A percentile compares a stretch with the other conserved stretches of the same genome.
These are phyloP conservation scores for Drosophila hydei DNA, from an alignment of 1,140 invertebrate species.

Conservation along the genomic window DNA sequence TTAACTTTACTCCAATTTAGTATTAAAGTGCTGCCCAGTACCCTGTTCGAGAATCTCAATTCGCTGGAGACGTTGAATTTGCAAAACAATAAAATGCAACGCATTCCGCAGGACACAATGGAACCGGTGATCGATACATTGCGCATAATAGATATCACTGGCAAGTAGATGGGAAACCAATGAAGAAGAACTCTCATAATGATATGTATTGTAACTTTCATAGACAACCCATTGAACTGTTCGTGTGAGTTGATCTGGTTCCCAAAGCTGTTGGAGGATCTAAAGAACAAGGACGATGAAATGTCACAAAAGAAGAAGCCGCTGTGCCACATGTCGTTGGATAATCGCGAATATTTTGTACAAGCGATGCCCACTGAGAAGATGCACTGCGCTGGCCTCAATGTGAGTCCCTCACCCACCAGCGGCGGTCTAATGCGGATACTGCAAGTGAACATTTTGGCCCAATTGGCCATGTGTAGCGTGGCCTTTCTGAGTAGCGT, in stretches of 20 bases:
- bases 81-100: conserved; percentile 93
- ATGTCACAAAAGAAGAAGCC: conserved; percentile 94
- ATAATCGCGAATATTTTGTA: conserved; percentile 91
- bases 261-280: conserved; percentile 89
- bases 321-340: conserved; percentile 89
- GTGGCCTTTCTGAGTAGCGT: conserved; percentile 77
- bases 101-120: conserved; percentile 94
- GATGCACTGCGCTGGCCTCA: conserved; percentile 91
- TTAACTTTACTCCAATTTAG: conserved; percentile 84
- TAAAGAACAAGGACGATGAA: conserved; percentile 91
- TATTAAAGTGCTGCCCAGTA: conserved; percentile 90
- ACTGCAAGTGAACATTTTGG: conserved; percentile 82
- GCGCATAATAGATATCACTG: conserved; percentile 93
- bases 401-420: conserved; percentile 81
- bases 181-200: neutral
- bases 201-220: conserved; percentile 23
- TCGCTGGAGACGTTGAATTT: conserved; percentile 94
- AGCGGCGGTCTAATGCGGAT: conserved; percentile 80
- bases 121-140: conserved; percentile 94
- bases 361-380: conserved; percentile 91
- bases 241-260: conserved; percentile 95
- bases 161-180: conserved; percentile 85
- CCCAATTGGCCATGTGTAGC: conserved; percentile 78
- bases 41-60: conserved; percentile 93
- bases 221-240: conserved; percentile 95